phyloP scores from a whole-genome alignment of 2,888 invertebrate species.

The Acanthosepion esculentum region DNA sequence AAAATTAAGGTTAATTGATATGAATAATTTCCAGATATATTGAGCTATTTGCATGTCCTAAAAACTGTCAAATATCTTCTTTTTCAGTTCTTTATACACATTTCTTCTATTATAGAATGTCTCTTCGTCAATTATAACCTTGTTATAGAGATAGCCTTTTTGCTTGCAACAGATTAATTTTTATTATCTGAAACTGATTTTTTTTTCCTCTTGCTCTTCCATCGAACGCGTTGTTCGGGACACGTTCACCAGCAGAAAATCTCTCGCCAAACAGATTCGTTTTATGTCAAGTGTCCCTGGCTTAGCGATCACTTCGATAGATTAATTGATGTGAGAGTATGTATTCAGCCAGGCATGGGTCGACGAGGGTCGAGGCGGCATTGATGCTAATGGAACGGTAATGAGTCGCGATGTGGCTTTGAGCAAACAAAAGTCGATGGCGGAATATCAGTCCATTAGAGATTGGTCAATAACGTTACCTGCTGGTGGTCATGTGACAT shows the following conservation, averaged over 20 bases:
- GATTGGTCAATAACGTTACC: slow-evolving; percentile 20
- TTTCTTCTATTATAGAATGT: neutral
- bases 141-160: neutral
- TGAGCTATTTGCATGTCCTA: neutral
- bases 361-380: neutral
- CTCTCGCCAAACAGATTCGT: neutral
- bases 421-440: slow-evolving; percentile 9
- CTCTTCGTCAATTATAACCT: neutral
- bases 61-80: neutral
- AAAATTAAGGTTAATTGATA: neutral
- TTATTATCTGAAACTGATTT: neutral
- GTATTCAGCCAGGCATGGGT: neutral
- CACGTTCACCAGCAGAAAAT: neutral
- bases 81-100: neutral
- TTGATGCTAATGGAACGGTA: neutral
- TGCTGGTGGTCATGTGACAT: neutral
- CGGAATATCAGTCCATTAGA: neutral
- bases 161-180: neutral
- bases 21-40: neutral
- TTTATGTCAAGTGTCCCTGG: slow-evolving; percentile 1
- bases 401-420: slow-evolving; percentile 18
- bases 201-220: neutral
- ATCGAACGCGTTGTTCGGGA: neutral
- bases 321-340: slow-evolving; percentile 16
- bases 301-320: neutral